Evolutionary conservation across 2,113 vertebrate species (phyloP).

Genomic region (Caloenas nicobarica): DNA sequence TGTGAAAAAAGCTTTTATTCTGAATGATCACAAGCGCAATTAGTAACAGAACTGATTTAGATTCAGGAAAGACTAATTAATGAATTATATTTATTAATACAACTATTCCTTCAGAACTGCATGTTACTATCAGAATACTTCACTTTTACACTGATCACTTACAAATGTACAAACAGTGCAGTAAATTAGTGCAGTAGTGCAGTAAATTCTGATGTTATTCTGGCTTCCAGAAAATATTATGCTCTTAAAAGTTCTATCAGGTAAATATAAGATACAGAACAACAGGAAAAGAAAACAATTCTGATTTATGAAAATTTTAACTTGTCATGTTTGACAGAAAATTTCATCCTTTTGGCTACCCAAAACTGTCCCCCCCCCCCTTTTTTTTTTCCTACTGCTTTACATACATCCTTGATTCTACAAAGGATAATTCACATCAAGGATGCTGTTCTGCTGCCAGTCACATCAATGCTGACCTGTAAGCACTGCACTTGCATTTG

Average conservation of each 20-base stretch:
- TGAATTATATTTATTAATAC: background rate
- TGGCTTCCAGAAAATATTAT: background rate
- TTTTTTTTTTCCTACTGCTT: accelerated
- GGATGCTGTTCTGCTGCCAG: background rate
- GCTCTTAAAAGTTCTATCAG: background rate
- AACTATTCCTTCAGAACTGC: background rate
- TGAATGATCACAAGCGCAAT: background rate
- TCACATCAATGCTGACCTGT: background rate
- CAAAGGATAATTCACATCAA: background rate
- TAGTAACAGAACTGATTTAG: background rate
- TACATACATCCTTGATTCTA: background rate
- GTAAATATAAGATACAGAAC: background rate
- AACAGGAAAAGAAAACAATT: background rate
- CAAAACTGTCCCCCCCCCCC: background rate
- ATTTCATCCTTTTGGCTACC: background rate
- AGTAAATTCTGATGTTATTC: background rate
- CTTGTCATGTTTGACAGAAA: background rate
- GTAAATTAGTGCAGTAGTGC: background rate
- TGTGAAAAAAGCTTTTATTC: background rate
- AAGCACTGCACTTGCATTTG: background rate
- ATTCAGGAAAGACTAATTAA: background rate
- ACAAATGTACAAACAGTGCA: background rate
- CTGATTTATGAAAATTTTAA: background rate
- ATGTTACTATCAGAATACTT: background rate
- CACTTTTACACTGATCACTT: background rate